Conservation (phyloP, 37 sponge, comb jelly and placozoan genomes). For the Axinella damicornis region DNA sequence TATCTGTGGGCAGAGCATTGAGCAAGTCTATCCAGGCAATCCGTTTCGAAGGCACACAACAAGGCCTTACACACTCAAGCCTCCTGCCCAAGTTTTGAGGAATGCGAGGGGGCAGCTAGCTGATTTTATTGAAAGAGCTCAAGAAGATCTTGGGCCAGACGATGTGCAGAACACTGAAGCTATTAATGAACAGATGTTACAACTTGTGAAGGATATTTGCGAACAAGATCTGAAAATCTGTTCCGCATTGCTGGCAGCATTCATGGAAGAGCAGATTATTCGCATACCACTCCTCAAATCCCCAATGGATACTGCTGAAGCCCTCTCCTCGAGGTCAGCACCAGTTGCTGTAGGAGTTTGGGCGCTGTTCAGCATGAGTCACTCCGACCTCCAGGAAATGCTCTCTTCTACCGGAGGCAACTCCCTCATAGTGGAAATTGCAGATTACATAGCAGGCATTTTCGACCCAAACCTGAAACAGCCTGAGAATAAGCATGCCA, state of each 20-base stretch:
- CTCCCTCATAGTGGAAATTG: constrained; percentile 33
- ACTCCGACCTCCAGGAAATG: constrained; percentile 44
- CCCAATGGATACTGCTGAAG: constrained; percentile 47
- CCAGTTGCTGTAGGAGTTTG: constrained; percentile 66
- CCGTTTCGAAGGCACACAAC: not conserved
- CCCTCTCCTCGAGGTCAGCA: constrained; percentile 25
- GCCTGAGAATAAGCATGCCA: not conserved
- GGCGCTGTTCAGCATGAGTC: constrained; percentile 59
- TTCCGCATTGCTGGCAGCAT: constrained; percentile 57
- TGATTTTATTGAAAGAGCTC: constrained; percentile 3
- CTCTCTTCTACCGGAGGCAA: constrained; percentile 4
- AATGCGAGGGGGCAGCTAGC: constrained; percentile 31
- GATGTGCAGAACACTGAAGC: not conserved
- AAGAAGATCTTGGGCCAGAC: constrained; percentile 16
- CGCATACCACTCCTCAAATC: constrained; percentile 62
- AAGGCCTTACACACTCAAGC: not conserved
- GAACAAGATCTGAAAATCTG: constrained; percentile 34
- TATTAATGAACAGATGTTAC: constrained; percentile 45
- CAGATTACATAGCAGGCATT: constrained; percentile 54
- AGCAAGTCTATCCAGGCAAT: constrained; percentile 35
- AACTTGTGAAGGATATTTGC: constrained; percentile 19
- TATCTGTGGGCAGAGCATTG: constrained; percentile 20
- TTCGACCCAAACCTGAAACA: constrained; percentile 9
- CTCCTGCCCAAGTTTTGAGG: constrained; percentile 10
- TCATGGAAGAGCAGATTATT: constrained; percentile 74